A percentile compares a stretch with the other conserved stretches of the same genome.
Evolutionary conservation across 2,113 vertebrate genomes (phyloP).

Genomic region (Pygoscelis adeliae): DNA sequence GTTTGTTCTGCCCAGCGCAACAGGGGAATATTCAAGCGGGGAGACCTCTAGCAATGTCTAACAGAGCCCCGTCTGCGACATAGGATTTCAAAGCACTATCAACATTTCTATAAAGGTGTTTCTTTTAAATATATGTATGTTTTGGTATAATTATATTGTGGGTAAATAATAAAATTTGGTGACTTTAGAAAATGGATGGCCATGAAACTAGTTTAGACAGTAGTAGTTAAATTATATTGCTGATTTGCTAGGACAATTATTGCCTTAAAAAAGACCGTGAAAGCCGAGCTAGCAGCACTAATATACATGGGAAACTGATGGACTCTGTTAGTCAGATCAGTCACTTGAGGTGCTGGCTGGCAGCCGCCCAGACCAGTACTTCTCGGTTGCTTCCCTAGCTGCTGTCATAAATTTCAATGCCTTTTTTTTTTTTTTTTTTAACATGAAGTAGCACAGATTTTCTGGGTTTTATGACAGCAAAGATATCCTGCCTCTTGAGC

Average conservation of each 20-base stretch:
- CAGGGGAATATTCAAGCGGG: constrained; percentile 4
- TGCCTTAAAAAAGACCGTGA: constrained; percentile 58
- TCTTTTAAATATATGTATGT: background rate
- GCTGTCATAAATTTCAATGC: background rate
- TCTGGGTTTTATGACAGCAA: background rate
- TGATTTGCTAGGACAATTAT: background rate
- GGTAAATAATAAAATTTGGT: background rate
- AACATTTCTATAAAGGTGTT: background rate
- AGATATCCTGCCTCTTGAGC: background rate
- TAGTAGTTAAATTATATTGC: constrained; percentile 18
- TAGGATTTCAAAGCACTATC: constrained; percentile 28
- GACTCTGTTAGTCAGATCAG: background rate
- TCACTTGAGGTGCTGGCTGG: background rate
- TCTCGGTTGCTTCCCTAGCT: background rate
- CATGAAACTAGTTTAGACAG: background rate
- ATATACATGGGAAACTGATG: background rate
- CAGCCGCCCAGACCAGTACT: background rate
- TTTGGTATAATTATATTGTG: constrained; percentile 4
- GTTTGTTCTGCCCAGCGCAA: constrained; percentile 58
- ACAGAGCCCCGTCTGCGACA: background rate
- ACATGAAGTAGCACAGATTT: background rate
- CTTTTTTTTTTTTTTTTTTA: background rate
- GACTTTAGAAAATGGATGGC: background rate
- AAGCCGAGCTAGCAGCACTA: background rate
- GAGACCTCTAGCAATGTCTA: constrained; percentile 70